phyloP scores from a whole-genome alignment of 2,888 invertebrate genomes.

The Dryococelus australis region DNA sequence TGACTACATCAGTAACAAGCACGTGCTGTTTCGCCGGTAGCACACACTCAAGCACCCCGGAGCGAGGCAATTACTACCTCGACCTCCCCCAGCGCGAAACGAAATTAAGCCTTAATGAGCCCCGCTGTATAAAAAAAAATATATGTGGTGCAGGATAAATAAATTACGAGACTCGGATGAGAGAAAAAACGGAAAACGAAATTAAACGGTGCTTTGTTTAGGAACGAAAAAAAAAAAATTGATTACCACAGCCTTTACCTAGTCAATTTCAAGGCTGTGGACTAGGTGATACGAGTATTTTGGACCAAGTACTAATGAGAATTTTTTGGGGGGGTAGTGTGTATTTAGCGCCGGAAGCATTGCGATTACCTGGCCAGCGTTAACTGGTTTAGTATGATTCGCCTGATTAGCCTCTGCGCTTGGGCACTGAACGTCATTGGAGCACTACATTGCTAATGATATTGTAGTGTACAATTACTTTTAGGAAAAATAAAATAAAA shows the following conservation, averaged over 20 bases:
- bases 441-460: too few species aligned
- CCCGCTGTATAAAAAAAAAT: not conserved
- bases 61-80: too few species aligned
- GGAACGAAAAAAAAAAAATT: not conserved
- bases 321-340: not conserved
- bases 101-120: not conserved
- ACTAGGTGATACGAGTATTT: not conserved
- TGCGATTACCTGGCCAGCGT: too few species aligned
- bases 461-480: too few species aligned
- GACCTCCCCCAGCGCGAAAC: not conserved
- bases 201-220: slow-evolving; percentile 16
- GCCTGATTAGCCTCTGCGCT: too few species aligned
- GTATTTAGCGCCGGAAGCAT: too few species aligned
- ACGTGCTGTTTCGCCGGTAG: too few species aligned
- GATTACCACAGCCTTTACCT: not conserved
- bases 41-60: too few species aligned
- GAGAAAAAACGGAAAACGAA: not conserved
- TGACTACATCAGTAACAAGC: too few species aligned
- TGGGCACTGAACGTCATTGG: too few species aligned
- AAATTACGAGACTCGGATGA: not conserved
- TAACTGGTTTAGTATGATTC: too few species aligned
- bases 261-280: not conserved
- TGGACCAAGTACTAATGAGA: not conserved
- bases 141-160: not conserved
- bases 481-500: too few species aligned